Evolutionary conservation across 2,888 invertebrate species (phyloP), one percentile per base, ranked within the genome.

Genomic region (Plutella xylostella): DNA sequence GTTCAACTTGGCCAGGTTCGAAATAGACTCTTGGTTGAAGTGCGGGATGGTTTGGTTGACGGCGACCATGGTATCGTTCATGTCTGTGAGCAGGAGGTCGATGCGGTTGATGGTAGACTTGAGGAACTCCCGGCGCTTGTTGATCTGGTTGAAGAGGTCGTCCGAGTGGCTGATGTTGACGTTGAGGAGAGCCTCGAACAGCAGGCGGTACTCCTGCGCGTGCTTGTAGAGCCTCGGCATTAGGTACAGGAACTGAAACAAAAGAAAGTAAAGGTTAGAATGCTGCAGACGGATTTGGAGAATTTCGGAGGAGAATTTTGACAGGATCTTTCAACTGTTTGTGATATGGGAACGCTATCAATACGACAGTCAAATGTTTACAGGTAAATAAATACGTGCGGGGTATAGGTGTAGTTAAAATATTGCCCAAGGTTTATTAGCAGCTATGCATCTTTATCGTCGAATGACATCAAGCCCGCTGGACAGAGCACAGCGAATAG

Each of bases 71-170:
- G 71, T 72, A 33, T 76, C 77, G 28, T 67, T 67, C 30, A 85
- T 64, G 51, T 86, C 86, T 2, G 85, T 86, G 48, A 89, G 87
- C 33, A 88, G 86, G 64, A 88, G 88, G 52, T 86, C 69, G 42
- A 89, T 68, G 65, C 68, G 58, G 46, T 70, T 65, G 17, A 82
- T 55, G n/a, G 75, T 68, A 34, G 69, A 63, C n/a, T 65, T 64
- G 42, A 85, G 70, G 31, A 76, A 60, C 12, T 73, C 61, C 68
- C 83, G 54, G 52, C 70, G 62, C 55, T 82, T 56, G 73, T 68
- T 60, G 52, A 78, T 74, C 51, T 76, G 79, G 51, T 69, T 70
- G 45, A 73, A 75, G 54, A 77, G 71, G 1, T 75, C 75, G 35
- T 74, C 74, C 51, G 85, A 75, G 2, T 68, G 71, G 51, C 82